Conservation (phyloP, 2,113 vertebrate genomes). For the Notiomystis cincta region DNA sequence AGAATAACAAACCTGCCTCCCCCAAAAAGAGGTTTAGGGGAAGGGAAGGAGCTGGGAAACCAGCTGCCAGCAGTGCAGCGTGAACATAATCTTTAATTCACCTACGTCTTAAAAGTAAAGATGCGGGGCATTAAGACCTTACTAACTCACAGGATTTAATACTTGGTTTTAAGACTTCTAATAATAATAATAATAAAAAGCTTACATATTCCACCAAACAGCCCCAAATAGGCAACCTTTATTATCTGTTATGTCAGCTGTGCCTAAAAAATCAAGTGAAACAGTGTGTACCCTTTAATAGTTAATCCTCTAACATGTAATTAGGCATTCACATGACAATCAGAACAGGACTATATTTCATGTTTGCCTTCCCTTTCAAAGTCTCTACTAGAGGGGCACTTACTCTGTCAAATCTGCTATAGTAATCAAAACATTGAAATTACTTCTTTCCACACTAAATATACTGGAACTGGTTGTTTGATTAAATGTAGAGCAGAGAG, state of each 20-base stretch:
- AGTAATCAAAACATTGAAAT: conserved; percentile 95
- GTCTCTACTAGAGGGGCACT: conserved; percentile 94
- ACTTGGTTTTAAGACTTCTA: background rate
- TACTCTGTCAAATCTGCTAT: conserved; percentile 93
- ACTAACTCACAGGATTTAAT: background rate
- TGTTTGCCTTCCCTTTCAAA: conserved; percentile 95
- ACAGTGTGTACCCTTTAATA: conserved; percentile 72
- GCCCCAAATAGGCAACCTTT: conserved; percentile 32
- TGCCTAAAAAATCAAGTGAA: conserved; percentile 66
- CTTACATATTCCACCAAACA: conserved; percentile 19
- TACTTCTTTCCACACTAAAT: conserved; percentile 90
- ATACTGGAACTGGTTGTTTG: conserved; percentile 93
- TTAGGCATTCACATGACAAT: conserved; percentile 91
- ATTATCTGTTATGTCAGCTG: conserved; percentile 59
- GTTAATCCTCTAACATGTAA: conserved; percentile 84
- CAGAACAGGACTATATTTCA: conserved; percentile 91
- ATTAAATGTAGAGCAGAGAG: conserved; percentile 99
- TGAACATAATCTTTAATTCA: background rate
- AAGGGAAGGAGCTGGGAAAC: background rate
- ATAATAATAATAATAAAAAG: conserved; percentile 47
- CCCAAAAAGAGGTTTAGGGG: background rate
- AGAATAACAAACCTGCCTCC: background rate
- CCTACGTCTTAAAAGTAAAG: background rate
- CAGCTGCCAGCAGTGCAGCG: background rate
- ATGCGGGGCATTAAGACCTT: background rate